Evolutionary conservation across 2,888 invertebrate species (phyloP).

Genomic region (Furcula furcula): DNA sequence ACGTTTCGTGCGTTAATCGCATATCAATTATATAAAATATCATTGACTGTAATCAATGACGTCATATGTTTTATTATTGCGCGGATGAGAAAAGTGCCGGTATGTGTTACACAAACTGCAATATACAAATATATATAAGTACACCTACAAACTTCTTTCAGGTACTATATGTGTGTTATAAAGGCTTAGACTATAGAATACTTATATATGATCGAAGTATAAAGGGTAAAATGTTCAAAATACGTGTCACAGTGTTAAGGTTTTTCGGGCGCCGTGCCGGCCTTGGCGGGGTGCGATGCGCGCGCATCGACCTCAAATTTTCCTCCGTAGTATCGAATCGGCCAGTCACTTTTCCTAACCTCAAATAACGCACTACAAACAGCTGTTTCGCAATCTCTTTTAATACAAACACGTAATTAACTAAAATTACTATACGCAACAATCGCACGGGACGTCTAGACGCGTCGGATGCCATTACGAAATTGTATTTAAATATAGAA

Average conservation of each 20-base stretch:
- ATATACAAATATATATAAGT: no score
- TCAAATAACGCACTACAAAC: constrained; percentile 59
- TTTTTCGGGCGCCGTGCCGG: constrained; percentile 35
- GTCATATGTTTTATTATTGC: no score
- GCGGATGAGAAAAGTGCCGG: no score
- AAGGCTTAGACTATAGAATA: no score
- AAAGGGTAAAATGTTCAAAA: constrained; percentile 33
- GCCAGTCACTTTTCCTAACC: constrained; percentile 73
- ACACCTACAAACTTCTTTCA: no score
- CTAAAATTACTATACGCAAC: constrained; percentile 31
- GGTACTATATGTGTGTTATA: no score
- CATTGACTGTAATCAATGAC: no score
- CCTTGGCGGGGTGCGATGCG: constrained; percentile 53
- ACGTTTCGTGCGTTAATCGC: no score
- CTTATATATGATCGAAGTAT: no score
- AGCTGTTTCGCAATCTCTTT: constrained; percentile 60
- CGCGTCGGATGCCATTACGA: constrained; percentile 61
- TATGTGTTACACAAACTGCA: no score
- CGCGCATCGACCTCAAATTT: constrained; percentile 61
- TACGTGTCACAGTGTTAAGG: constrained; percentile 50
- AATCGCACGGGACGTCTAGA: constrained; percentile 47
- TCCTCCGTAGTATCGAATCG: constrained; percentile 61
- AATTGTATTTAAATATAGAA: constrained; percentile 76
- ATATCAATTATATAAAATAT: no score
- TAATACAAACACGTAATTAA: constrained; percentile 38